Percentiles rank a stretch among this genome's conserved stretches.
These are phyloP conservation scores for Loris lydekkerianus DNA, from an alignment of 2,797 vertebrate genomes.

Conservation along the genomic window DNA sequence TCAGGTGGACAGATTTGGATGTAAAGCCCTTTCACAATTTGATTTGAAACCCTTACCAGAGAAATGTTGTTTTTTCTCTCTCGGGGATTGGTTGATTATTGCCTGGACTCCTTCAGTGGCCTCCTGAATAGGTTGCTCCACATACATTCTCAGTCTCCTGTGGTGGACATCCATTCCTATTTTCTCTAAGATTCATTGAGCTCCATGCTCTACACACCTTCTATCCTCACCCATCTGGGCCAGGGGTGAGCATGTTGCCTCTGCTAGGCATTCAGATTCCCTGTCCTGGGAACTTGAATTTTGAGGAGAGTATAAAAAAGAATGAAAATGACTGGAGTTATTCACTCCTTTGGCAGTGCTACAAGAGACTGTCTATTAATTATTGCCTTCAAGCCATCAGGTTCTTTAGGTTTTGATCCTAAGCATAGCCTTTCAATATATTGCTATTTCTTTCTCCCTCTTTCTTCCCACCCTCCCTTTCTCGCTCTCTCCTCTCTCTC, in stretches of 20 bases:
- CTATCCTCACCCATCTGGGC: not conserved
- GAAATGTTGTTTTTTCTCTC: not conserved
- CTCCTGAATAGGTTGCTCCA: not conserved
- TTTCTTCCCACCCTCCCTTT: no score
- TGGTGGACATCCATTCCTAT: not conserved
- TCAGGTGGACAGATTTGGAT: not conserved
- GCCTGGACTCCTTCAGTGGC: not conserved
- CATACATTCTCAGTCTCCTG: not conserved
- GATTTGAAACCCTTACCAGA: not conserved
- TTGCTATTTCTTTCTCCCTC: no score
- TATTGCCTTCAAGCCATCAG: not conserved
- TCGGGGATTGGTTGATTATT: not conserved
- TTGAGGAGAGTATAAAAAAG: constrained; percentile 17
- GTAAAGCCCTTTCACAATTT: not conserved
- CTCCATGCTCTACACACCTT: not conserved
- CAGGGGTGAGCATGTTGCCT: not conserved
- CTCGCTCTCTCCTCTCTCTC: no score
- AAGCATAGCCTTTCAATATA: not conserved
- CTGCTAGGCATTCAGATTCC: not conserved
- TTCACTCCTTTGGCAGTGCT: not conserved
- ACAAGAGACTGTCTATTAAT: not conserved
- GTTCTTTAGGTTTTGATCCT: constrained; percentile 24
- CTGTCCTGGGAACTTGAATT: not conserved
- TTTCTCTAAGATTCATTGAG: not conserved
- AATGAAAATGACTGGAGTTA: not conserved